Base-by-base conservation (phyloP, 2,113 vertebrate species). In the Melanocharis versteri region DNA sequence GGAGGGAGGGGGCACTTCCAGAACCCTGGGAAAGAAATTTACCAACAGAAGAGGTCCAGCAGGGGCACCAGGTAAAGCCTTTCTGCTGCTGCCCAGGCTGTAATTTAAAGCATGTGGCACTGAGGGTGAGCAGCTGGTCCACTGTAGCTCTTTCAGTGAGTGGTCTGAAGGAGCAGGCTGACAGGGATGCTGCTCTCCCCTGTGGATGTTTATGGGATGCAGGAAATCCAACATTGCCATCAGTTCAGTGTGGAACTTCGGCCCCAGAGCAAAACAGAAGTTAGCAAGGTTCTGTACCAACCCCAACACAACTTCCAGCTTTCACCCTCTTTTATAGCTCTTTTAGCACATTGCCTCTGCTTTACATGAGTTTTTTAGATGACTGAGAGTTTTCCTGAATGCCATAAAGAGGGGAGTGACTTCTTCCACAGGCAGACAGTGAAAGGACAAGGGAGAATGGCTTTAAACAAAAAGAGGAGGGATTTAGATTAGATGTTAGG, bases 91-190 rank as follows among this genome's bases (percentile, higher is more conserved):
- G 13, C 20, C 23, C 37, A 23, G 39, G 42, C 48, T 42, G 35
- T 21, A 1, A 62, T 73, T 51, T 6, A 13, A 35, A 83, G 47
- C 10, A 4, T 13, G 47, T 60, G 42, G 10, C 15, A 9, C 1
- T 7, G 31, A 88, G 71, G 27, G 42, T 57, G 79, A 88, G 54
- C 42, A 23, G 42, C 2, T 45, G 44, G 13, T 17, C 42, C 50
- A 2, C 22, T 62, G 54, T 33, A 2, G 11, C 40, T 3, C 30
- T 31, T 47, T 37, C 70, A 61, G 0, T 15, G 39, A 44, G n/a
- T 9, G 50, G 3, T 31, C 47, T 30, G 75, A 26, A 78, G 54
- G 45, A 50, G 73, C 26, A 83, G 35, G 58, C 13, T 77, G 75
- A 1, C 37, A 15, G 9, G 10, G 56, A 24, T 50, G 33, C 22